Percentiles rank a stretch among this genome's conserved stretches.
Evolutionary conservation across 1,140 invertebrate genomes (phyloP).

Genomic region (Drosophila quadrilineata): DNA sequence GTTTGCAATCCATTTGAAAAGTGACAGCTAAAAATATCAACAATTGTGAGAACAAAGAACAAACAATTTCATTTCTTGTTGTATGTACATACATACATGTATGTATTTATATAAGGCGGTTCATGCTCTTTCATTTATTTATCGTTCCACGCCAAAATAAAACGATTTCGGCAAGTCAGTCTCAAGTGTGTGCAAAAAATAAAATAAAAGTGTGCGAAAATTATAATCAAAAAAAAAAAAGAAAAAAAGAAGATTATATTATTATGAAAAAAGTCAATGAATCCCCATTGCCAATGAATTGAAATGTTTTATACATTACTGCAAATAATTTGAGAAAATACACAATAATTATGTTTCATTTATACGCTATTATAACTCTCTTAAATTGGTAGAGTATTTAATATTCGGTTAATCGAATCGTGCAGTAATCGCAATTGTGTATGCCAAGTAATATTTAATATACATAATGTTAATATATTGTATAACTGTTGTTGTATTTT

Average conservation of each 20-base stretch:
- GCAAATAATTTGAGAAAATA: no score
- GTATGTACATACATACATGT: no score
- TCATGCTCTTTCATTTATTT: background rate
- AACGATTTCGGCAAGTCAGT: conserved; percentile 20
- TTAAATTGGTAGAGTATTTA: no score
- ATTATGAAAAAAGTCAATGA: no score
- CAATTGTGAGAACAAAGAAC: conserved; percentile 40
- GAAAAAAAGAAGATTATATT: background rate
- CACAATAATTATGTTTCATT: no score
- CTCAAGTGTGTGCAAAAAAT: conserved; percentile 27
- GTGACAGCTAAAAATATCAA: conserved; percentile 32
- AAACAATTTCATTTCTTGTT: no score
- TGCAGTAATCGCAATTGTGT: no score
- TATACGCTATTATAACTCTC: no score
- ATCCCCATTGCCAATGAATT: no score
- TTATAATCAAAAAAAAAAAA: conserved; percentile 5
- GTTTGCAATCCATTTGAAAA: conserved; percentile 31
- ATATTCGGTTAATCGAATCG: background rate
- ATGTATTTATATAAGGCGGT: conserved; percentile 3
- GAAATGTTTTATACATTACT: no score
- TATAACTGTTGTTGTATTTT: conserved; percentile 13
- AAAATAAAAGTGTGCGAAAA: background rate
- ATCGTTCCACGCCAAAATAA: background rate
- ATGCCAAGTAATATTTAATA: no score
- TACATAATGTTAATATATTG: conserved; percentile 4